Evolutionary conservation across 2,888 invertebrate species (phyloP), one percentile per base, ranked within the genome.

Genomic region (Xanthorhoe designata): DNA sequence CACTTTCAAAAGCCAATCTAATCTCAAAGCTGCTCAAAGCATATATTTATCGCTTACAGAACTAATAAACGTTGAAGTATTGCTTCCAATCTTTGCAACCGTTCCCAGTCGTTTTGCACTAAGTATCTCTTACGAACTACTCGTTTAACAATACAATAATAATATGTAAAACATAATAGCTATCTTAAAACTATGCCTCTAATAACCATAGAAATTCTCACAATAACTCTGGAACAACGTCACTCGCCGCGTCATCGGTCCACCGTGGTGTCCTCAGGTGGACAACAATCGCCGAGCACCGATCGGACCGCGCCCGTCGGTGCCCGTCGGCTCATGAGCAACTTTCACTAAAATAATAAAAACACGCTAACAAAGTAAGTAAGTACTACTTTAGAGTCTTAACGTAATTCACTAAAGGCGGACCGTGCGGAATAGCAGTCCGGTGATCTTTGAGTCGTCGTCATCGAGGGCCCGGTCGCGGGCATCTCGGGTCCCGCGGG

Each of bases 61-160:
- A 80, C 74, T 79, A 81, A 73, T 75, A 79, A 78, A 75, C 76
- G 73, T 78, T 71, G 74, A 77, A 80, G 72, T 72, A 73, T 73
- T 73, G 54, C 53, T 66, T 76, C 73, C 78, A 74, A 72, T 82
- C 79, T 78, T 79, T 84, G 90, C 90, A 81, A 85, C 91, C 92
- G 92, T 92, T 91, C 92, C 92, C 92, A 92, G 90, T 88, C 85
- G 83, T 87, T 91, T 92, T 92, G 92, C 91, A 92, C 92, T 92
- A 72, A 74, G 61, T 74, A 92, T 90, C 82, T 82, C 89, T 90
- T 92, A 92, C 81, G 82, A 85, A 82, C 84, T 83, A 83, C 77
- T 82, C 84, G 84, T 82, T 88, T 86, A 90, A 91, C 82, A 87
- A 78, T 91, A 90, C 85, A 89, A 88, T 91, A 89, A 88, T 91